Evolutionary conservation across 2,113 vertebrate genomes (phyloP).

Genomic region (Chlorocebus sabaeus): DNA sequence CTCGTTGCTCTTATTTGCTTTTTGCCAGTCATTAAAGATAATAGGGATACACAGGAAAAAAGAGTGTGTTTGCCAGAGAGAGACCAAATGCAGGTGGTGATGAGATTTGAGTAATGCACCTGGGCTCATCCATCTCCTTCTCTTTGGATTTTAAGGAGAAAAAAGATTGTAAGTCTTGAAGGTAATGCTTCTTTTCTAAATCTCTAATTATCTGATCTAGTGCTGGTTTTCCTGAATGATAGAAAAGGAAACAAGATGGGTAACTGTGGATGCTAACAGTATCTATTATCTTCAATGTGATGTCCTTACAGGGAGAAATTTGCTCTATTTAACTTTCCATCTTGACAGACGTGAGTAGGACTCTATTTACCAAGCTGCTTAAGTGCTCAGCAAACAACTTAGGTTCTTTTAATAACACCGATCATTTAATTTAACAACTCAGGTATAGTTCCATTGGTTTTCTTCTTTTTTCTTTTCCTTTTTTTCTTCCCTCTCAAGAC

Average conservation of each 20-base stretch:
- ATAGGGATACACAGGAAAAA: background rate
- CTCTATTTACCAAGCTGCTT: background rate
- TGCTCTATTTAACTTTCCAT: background rate
- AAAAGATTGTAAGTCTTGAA: background rate
- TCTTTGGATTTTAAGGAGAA: background rate
- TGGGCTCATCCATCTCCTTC: background rate
- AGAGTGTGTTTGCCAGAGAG: background rate
- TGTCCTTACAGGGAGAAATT: background rate
- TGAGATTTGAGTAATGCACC: background rate
- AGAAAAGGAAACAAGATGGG: background rate
- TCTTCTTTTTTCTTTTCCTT: background rate
- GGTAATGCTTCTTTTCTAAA: background rate
- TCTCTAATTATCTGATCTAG: background rate
- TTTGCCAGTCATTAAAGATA: background rate
- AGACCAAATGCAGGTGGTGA: background rate
- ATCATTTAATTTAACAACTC: background rate
- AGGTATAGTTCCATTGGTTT: background rate
- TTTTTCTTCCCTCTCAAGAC: background rate
- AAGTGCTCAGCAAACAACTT: background rate
- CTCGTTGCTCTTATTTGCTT: background rate
- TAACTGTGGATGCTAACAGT: background rate
- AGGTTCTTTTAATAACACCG: background rate
- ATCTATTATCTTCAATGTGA: background rate
- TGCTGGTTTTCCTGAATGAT: background rate
- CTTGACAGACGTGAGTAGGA: background rate